Base-by-base conservation (phyloP, 2,888 invertebrate genomes). In the Ophioninae sp. region DNA sequence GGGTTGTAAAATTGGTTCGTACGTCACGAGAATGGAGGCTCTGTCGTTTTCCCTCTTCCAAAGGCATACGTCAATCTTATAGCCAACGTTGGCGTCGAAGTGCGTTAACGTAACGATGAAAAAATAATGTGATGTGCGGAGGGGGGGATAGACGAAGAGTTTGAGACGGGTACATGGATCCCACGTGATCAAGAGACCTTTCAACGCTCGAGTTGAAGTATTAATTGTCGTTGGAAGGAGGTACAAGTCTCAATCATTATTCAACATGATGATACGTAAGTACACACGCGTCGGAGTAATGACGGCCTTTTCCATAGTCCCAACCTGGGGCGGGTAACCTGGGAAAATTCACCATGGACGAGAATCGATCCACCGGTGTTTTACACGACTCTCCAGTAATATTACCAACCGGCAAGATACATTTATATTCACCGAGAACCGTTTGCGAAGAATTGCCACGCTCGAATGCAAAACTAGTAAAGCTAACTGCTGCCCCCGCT, bases 381-480 rank as follows among this genome's bases (percentile, higher is more conserved):
- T 56, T 69, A 69, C 51, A 69, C 44, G 22, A 20, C 8, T 30
- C 30, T 30, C 30, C 23, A 30, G 7, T 37, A 61, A n/a, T 77
- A 77, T 61, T 59, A 61, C 44, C 61, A 17, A 30, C 30, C 30
- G 30, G 30, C 30, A 2, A 69, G 44, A 30, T 39, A 39, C 41
- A 63, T 39, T 23, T 72, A 72, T 69, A 69, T 41, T 51, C 37
- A 78, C 22, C n/a, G 59, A 39, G 75, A 79, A 79, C 30, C 30
- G 67, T 44, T 77, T 58, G 64, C 74, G 37, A 63, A 68, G 65
- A 79, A 79, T 68, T 73, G 72, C 68, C 67, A 64, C 30, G 37
- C 64, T 71, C 71, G 64, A 71, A 64, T 64, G 78, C 39, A 41
- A 65, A n/a, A 39, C 51, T 64, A 65, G 58, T 41, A 72, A 73